A percentile compares a stretch with the other conserved stretches of the same genome.
phyloP scores from a whole-genome alignment of 2,888 invertebrate species.

The Heliconius hortense region DNA sequence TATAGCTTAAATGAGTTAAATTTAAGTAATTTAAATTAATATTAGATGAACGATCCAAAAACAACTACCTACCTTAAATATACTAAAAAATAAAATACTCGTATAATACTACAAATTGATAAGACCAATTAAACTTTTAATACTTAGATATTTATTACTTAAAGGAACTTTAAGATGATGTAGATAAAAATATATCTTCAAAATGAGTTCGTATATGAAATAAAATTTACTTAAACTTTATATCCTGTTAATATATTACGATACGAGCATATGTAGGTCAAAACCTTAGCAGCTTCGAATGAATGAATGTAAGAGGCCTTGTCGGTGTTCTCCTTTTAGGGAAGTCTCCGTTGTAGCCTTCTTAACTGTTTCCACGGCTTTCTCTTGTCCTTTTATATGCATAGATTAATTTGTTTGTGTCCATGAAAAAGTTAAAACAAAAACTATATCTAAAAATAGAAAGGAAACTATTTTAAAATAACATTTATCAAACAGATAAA shows the following conservation, averaged over 20 bases:
- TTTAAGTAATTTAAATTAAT: too few relatives aligned
- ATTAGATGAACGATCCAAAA: too few relatives aligned
- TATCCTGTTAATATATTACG: slow-evolving; percentile 40
- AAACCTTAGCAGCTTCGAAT: slow-evolving; percentile 33
- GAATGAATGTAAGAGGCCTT: slow-evolving; percentile 34
- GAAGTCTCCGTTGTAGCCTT: slow-evolving; percentile 20
- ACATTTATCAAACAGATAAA: neutral
- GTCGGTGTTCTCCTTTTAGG: slow-evolving; percentile 25
- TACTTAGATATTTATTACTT: neutral
- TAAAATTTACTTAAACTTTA: slow-evolving; percentile 28
- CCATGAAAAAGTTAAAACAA: neutral
- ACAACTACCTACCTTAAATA: too few relatives aligned
- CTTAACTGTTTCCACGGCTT: slow-evolving; percentile 25
- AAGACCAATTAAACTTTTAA: neutral
- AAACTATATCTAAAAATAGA: neutral
- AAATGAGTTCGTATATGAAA: slow-evolving; percentile 24
- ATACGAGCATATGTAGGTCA: slow-evolving; percentile 35
- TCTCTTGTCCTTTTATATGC: slow-evolving; percentile 12
- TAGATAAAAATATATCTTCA: slow-evolving; percentile 4
- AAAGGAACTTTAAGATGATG: neutral
- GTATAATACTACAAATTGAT: too few relatives aligned
- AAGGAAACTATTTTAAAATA: slow-evolving; percentile 1
- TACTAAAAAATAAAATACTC: too few relatives aligned
- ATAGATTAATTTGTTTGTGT: neutral
- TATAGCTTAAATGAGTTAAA: too few relatives aligned